A percentile compares a stretch with the other conserved stretches of the same genome.
These are phyloP conservation scores for Trididemnum miniatum DNA, from an alignment of 23 tunicate species.

Conservation along the genomic window DNA sequence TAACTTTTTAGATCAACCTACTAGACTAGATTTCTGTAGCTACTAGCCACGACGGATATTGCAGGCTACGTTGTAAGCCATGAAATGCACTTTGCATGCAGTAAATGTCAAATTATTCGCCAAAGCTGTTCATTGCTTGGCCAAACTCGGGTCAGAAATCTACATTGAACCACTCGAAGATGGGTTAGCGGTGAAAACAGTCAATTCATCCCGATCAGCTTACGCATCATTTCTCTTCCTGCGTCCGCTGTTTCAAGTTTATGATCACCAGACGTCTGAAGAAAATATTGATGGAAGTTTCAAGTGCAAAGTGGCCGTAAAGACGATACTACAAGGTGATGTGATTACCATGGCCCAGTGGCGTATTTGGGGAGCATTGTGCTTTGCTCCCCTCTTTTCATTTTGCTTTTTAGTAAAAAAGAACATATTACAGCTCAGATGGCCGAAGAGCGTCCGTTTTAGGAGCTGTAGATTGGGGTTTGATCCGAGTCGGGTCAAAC, in stretches of 20 bases:
- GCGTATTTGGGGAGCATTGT: no score
- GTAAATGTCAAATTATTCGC: slow-evolving; percentile 81
- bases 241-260: slow-evolving; percentile 57
- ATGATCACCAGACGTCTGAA: slow-evolving; percentile 20
- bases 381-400: no score
- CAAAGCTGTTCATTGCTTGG: slow-evolving; percentile 77
- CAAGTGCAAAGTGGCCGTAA: slow-evolving; percentile 73
- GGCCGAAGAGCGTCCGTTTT: no score
- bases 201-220: slow-evolving; percentile 87
- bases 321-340: slow-evolving; percentile 79
- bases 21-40: no score
- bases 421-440: no score
- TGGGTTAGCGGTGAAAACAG: slow-evolving; percentile 74
- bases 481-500: no score
- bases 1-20: no score
- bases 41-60: no score
- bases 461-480: no score
- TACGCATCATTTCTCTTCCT: slow-evolving; percentile 64
- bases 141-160: slow-evolving; percentile 72
- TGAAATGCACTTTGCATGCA: slow-evolving; percentile 75
- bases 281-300: slow-evolving; percentile 30
- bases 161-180: slow-evolving; percentile 60
- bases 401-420: no score
- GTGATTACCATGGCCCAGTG: no score
- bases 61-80: no score